Evolutionary conservation across 2,797 vertebrate genomes (phyloP), one percentile per base, ranked within the genome.

Genomic region (Cynopterus sphinx): DNA sequence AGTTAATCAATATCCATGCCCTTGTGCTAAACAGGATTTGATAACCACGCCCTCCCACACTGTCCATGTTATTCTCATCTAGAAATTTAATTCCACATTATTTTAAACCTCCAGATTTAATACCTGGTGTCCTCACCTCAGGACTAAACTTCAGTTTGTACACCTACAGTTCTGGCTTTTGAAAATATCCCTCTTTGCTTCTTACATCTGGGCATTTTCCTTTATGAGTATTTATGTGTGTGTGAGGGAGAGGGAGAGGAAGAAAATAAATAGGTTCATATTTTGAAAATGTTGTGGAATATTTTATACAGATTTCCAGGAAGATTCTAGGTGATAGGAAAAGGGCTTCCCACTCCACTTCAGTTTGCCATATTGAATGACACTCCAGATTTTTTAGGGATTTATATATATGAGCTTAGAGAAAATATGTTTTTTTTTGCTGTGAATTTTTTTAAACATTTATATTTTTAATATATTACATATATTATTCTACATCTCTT

Each of bases 91-190:
- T 61, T 71, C 31, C 17, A 41, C 24, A 4, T 61, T 70, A 19
- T 81, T 95, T 96, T 73, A 51, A 95, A 57, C 71, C 12, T n/a
- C 10, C 41, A 90, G 28, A 71, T 46, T 71, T 51, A 59, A 57
- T 68, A 39, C 75, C 49, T 88, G 13, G 15, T 39, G 28, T 88
- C 36, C 51, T 93, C 21, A 57, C 15, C 17, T 78, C 19, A 90
- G 26, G 17, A 26, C 9, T 61, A 36, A 83, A 63, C n/a, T 78
- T 83, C 2, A 74, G 22, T 55, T 53, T 78, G 17, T 28, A 55
- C 2, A 53, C 11, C 43, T n/a, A 10, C 3, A 90, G 46, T 13
- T 41, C 84, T 67, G 39, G 28, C n/a, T 96, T 83, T 74, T 74
- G 1, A 65, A 83, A 90, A 74, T 16, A 74, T 49, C 19, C 9